Evolutionary conservation across 2,113 vertebrate species (phyloP).

Genomic region (Ciconia stormi): DNA sequence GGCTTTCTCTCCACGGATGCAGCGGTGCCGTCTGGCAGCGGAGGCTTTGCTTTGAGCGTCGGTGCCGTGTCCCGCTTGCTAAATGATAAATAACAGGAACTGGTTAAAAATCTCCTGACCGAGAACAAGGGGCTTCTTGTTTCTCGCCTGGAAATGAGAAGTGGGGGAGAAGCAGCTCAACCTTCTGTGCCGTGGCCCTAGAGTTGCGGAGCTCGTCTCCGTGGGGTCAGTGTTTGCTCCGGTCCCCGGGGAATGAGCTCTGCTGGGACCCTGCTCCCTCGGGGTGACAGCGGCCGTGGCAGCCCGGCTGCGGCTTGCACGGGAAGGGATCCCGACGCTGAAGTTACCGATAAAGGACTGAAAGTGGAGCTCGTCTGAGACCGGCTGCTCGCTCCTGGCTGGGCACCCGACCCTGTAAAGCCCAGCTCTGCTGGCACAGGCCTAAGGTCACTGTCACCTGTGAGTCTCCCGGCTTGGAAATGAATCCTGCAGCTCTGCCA

Average conservation of each 20-base stretch:
- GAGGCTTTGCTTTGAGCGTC: fast-evolving
- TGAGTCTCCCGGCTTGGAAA: not conserved
- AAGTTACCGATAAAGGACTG: not conserved
- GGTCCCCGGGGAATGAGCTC: fast-evolving
- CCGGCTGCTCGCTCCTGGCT: not conserved
- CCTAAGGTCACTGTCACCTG: not conserved
- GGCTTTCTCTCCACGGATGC: no score
- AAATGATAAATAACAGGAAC: not conserved
- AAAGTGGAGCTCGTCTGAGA: not conserved
- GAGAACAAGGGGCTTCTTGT: no score
- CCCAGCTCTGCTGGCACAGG: not conserved
- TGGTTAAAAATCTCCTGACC: not conserved
- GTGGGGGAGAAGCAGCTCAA: not conserved
- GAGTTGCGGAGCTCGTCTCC: not conserved
- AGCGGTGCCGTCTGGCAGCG: fast-evolving
- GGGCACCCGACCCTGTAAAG: fast-evolving
- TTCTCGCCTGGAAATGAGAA: not conserved
- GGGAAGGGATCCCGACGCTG: fast-evolving
- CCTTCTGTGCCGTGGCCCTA: fast-evolving
- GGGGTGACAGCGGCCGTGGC: no score
- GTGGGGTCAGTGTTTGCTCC: not conserved
- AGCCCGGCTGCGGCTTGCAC: fast-evolving
- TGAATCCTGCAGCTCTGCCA: not conserved
- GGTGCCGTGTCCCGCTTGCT: fast-evolving
- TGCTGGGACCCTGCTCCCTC: not conserved